phyloP scores from a whole-genome alignment of 2,113 vertebrate genomes.

The Dendrocopos noguchii region DNA sequence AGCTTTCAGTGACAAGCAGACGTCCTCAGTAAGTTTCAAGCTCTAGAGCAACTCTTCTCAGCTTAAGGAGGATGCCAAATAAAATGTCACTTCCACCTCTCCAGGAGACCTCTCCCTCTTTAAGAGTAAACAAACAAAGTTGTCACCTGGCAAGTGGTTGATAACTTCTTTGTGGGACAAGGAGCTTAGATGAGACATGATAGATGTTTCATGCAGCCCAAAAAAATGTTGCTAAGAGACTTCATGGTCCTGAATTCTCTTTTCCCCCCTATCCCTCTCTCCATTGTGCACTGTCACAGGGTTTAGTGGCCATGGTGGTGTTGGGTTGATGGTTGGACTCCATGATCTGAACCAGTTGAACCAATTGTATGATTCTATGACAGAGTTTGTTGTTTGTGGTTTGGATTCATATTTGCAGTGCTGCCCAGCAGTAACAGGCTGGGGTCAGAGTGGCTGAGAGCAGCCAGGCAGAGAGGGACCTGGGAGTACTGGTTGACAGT shows the following conservation, averaged over 20 bases:
- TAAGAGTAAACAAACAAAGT: slow-evolving; percentile 29
- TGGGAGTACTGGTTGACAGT: too few relatives aligned
- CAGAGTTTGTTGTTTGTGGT: background rate
- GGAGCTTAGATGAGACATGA: background rate
- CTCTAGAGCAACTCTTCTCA: background rate
- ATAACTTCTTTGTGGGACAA: background rate
- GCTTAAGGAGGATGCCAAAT: slow-evolving; percentile 24
- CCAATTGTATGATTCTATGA: too few relatives aligned
- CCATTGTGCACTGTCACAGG: too few relatives aligned
- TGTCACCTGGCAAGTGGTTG: background rate
- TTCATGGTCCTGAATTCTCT: background rate
- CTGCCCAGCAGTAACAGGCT: background rate
- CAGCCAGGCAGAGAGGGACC: too few relatives aligned
- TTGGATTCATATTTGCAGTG: background rate
- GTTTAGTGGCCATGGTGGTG: too few relatives aligned
- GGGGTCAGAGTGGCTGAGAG: too few relatives aligned
- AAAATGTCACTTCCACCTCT: slow-evolving; percentile 9
- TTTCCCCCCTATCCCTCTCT: too few relatives aligned
- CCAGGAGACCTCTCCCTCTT: background rate
- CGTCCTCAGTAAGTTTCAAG: slow-evolving; percentile 11
- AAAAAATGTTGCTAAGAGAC: background rate
- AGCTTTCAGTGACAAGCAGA: slow-evolving; percentile 26
- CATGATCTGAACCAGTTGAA: too few relatives aligned
- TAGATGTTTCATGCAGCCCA: background rate
- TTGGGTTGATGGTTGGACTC: too few relatives aligned